Conservation (phyloP, 2,888 invertebrate genomes). For the Scaeva pyrastri region DNA sequence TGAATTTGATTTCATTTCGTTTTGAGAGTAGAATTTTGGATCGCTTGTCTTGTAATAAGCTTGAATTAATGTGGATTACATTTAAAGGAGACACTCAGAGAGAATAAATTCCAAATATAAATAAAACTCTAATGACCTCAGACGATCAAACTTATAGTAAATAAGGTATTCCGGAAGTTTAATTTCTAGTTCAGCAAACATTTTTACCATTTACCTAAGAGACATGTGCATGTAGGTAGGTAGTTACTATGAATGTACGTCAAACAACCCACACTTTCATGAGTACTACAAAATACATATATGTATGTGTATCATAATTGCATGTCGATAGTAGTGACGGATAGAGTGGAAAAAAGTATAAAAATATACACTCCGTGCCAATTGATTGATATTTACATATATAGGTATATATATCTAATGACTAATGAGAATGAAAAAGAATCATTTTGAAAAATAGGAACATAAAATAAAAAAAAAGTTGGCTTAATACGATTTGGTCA, state of each 20-base stretch:
- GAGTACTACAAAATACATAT: not conserved
- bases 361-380: conserved; percentile 6
- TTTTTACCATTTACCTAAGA: conserved; percentile 16
- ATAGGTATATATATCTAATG: too few species aligned
- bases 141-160: not conserved
- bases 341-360: conserved; percentile 19
- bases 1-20: too few species aligned
- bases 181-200: conserved; percentile 50
- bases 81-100: too few species aligned
- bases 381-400: too few species aligned
- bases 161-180: conserved; percentile 39
- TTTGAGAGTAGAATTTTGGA: too few species aligned
- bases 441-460: not conserved
- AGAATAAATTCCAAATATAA: not conserved
- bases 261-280: conserved; percentile 6
- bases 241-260: too few species aligned
- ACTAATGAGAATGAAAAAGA: not conserved
- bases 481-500: too few species aligned
- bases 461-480: too few species aligned
- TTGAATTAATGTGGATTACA: too few species aligned
- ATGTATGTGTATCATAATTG: conserved; percentile 26
- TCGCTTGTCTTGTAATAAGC: too few species aligned
- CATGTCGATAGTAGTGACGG: conserved; percentile 21
- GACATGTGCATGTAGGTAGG: not conserved
- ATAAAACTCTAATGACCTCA: not conserved